Conservation (phyloP, 2,888 invertebrate genomes). For the Eucera pruinosa region DNA sequence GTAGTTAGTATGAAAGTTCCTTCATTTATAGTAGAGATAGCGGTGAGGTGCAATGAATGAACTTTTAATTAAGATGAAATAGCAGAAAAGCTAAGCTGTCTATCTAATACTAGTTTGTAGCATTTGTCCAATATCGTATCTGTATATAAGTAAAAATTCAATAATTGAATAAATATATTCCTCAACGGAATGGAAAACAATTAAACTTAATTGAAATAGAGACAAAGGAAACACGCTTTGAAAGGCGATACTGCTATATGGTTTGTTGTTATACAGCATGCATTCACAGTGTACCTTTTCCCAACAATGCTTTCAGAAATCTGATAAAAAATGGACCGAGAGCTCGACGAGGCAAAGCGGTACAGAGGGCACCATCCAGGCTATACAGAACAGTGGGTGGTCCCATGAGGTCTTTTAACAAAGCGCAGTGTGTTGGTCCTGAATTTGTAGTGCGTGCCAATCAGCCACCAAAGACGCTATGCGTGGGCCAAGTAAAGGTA, state of each 20-base stretch:
- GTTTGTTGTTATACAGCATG: not conserved
- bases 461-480: constrained; percentile 87
- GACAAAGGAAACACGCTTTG: no score
- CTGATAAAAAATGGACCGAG: constrained; percentile 78
- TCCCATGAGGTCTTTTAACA: constrained; percentile 82
- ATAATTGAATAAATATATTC: no score
- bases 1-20: no score
- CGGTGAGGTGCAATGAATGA: no score
- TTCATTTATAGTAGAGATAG: no score
- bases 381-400: constrained; percentile 87
- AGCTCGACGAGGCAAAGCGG: constrained; percentile 87
- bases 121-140: no score
- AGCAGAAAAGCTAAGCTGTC: no score
- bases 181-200: no score
- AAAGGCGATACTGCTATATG: not conserved
- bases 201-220: no score
- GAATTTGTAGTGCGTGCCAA: constrained; percentile 91
- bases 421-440: constrained; percentile 87
- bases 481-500: constrained; percentile 86
- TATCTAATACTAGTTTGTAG: no score
- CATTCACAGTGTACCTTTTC: not conserved
- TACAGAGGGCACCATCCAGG: constrained; percentile 90
- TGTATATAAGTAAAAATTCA: no score
- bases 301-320: constrained; percentile 64
- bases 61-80: no score